Base-by-base conservation (phyloP, 2,888 invertebrate species). In the Netelia inedita region DNA sequence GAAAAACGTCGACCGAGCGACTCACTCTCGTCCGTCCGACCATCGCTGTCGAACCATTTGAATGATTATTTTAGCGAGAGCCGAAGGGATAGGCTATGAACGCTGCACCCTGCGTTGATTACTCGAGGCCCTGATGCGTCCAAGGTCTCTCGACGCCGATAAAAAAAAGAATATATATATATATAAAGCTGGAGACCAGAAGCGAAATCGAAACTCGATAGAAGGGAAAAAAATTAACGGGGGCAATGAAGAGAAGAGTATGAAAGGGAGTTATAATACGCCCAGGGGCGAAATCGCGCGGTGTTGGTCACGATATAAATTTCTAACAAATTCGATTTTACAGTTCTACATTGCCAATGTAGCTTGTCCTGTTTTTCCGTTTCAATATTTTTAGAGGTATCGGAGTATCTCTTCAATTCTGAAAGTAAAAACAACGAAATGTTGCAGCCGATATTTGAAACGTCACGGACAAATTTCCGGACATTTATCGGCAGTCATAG, bases 21-120 rank as follows among this genome's bases (percentile, higher is more conserved):
- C 41, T 50, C 74, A 14, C 59, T 61, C 50, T 23, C 63, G 41
- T 41, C 35, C 76, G 16, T 66, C 65, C 43, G 46, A 46, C 11
- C 55, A 35, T 80, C 65, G 72, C 69, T 50, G 73, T 79, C 78
- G 78, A 53, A 61, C 78, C 66, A 72, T 86, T 82, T 79, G 71
- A 87, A 85, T 87, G 79, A 85, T 85, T 86, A 86, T 86, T 87
- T 86, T 79, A 85, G 81, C 75, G 66, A 63, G 28, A 65, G 73
- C 73, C 57, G 82, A 71, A 79, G 81, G 73, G 81, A 53, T 43
- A 50, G 57, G 1, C 69, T 53, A 23, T 61, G 57, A 55, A 76
- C 2, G 21, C 53, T 68, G 46, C 73, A 73, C 50, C 41, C 55
- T 59, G 43, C 76, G 61, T 73, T 78, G 72, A 84, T 84, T 73